Evolutionary conservation across 1,140 invertebrate species (phyloP), one percentile per base, ranked within the genome.

Genomic region (Heliconius melpomene): DNA sequence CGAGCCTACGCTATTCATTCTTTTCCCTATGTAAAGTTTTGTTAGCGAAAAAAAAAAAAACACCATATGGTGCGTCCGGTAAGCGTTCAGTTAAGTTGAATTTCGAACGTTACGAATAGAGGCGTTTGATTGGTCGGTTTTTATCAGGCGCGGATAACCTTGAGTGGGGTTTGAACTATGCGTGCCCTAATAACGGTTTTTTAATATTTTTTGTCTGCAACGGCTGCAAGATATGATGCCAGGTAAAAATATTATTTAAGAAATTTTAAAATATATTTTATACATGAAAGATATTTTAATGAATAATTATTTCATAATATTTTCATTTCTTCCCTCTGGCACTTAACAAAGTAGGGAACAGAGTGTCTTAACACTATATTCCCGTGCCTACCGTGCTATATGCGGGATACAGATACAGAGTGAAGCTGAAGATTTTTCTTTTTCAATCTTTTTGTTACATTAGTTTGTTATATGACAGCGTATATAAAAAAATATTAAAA

Each of bases 121-220:
- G 85, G 75, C 71, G 60, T 88, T 66, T 83, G 87, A 94, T 94
- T 94, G 91, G 93, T 83, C 87, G 88, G 80, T 88, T 88, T 88
- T 94, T 94, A 94, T 93, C 93, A 89, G 80, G 89, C 88, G 89
- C 90, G 73, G 26, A 74, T 85, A 88, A 83, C 92, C 91, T 92
- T 93, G 90, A 87, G 75, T 72, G 72, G 81, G 80, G 80, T 86
- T 87, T 80, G 80, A 89, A 88, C 84, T 85, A 90, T 78, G 85
- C 86, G 84, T 89, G 78, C 86, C 87, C 84, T 88, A 76, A 83
- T 89, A 92, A 93, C 91, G 91, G 88, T 85, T 82, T 86, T 89
- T 88, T 86, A 26, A 11, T 57, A 82, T 20, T 46, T 52, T 18
- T 52, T 79, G 18, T 80, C n/a, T 23, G 38, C 32, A 72, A 74